Evolutionary conservation across 2,113 vertebrate species (phyloP).

Genomic region (Athene noctua): DNA sequence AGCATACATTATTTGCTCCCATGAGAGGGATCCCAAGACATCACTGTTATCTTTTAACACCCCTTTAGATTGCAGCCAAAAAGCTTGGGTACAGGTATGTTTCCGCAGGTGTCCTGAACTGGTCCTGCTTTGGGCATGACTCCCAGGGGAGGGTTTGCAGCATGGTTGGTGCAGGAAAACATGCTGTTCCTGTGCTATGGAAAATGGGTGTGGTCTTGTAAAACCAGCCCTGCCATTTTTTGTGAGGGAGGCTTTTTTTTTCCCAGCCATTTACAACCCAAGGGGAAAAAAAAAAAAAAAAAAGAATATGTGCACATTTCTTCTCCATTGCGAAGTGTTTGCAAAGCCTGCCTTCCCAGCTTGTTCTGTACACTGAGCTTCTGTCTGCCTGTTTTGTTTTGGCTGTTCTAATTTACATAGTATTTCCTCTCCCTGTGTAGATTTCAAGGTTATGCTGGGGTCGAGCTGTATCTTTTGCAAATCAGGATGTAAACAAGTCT

Average conservation of each 20-base stretch:
- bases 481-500: conserved; percentile 64
- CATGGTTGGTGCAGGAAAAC: background rate
- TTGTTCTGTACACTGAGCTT: background rate
- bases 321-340: background rate
- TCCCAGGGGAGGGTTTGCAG: background rate
- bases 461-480: conserved; percentile 48
- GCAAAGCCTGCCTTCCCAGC: background rate
- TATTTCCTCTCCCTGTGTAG: conserved; percentile 49
- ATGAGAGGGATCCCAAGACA: background rate
- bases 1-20: background rate
- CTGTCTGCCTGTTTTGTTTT: conserved; percentile 33
- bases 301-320: background rate
- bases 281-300: background rate
- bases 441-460: conserved; percentile 35
- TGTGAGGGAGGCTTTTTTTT: background rate
- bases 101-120: background rate
- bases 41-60: background rate
- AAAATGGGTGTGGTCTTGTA: background rate
- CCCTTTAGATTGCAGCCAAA: background rate
- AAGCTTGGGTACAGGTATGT: rapidly evolving
- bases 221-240: background rate
- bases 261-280: background rate
- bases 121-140: rapidly evolving
- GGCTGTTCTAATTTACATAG: conserved; percentile 53
- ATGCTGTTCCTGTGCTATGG: background rate